phyloP scores from a whole-genome alignment of 2,797 vertebrate species.

The Eidolon dupreanum region DNA sequence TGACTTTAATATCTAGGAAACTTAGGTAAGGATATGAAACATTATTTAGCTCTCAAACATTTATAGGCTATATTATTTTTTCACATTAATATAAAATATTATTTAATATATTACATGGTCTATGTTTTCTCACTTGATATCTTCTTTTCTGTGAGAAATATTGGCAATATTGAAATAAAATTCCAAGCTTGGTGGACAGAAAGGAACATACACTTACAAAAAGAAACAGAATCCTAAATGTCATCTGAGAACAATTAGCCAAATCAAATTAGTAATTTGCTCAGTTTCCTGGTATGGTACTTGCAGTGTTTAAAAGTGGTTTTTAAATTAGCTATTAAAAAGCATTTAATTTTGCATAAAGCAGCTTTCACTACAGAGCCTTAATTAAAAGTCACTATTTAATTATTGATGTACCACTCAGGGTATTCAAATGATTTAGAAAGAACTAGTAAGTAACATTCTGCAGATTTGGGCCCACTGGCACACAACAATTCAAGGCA shows the following conservation, averaged over 20 bases:
- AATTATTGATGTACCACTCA: constrained; percentile 57
- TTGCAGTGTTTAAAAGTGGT: constrained; percentile 21
- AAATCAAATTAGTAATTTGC: constrained; percentile 36
- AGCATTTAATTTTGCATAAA: constrained; percentile 64
- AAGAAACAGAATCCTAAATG: neutral
- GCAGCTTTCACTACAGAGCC: neutral
- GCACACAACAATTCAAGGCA: neutral
- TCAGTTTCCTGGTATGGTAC: constrained; percentile 2
- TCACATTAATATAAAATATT: neutral
- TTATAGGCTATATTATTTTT: neutral
- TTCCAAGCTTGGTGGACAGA: neutral
- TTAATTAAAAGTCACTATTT: constrained; percentile 65
- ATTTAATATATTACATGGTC: neutral
- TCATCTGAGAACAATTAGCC: neutral
- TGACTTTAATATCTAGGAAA: neutral
- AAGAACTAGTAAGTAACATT: constrained; percentile 26
- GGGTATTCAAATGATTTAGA: constrained; percentile 33
- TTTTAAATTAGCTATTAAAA: constrained; percentile 55
- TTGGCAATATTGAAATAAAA: neutral
- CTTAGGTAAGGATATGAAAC: neutral
- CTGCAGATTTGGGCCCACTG: neutral
- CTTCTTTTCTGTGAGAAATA: neutral
- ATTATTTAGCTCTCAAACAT: neutral
- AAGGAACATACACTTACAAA: neutral
- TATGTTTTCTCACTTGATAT: neutral